phyloP scores from a whole-genome alignment of 2,888 invertebrate species.

The Heliconius hortense region DNA sequence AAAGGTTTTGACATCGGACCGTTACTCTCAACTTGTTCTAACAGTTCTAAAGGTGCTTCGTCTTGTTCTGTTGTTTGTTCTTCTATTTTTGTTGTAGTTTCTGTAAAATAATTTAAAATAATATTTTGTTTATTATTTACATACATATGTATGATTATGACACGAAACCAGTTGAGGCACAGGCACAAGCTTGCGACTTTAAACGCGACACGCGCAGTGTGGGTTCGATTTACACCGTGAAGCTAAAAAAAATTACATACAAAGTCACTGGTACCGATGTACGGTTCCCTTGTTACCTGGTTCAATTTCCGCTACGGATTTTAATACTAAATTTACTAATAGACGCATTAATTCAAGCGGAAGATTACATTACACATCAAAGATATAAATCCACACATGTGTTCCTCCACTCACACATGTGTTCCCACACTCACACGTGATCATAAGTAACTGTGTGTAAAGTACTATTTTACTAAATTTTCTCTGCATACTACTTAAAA shows the following conservation, averaged over 20 bases:
- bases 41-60: constrained; percentile 35
- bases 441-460: background rate
- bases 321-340: too few species aligned
- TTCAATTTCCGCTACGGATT: too few species aligned
- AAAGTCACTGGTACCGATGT: too few species aligned
- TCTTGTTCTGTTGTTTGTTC: constrained; percentile 16
- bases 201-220: too few species aligned
- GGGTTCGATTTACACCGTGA: too few species aligned
- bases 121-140: background rate
- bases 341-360: too few species aligned
- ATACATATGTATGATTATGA: background rate
- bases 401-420: too few species aligned
- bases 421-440: background rate
- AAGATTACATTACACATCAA: background rate
- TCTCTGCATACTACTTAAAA: background rate
- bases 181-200: too few species aligned
- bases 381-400: background rate
- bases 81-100: constrained; percentile 14
- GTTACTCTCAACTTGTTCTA: constrained; percentile 43
- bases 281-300: too few species aligned
- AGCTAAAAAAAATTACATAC: too few species aligned
- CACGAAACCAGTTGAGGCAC: too few species aligned
- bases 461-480: background rate
- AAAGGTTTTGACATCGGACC: constrained; percentile 37
- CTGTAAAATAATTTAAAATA: constrained; percentile 11